Conservation (phyloP, 2,888 invertebrate genomes). For the Orthonevra nobilis region DNA sequence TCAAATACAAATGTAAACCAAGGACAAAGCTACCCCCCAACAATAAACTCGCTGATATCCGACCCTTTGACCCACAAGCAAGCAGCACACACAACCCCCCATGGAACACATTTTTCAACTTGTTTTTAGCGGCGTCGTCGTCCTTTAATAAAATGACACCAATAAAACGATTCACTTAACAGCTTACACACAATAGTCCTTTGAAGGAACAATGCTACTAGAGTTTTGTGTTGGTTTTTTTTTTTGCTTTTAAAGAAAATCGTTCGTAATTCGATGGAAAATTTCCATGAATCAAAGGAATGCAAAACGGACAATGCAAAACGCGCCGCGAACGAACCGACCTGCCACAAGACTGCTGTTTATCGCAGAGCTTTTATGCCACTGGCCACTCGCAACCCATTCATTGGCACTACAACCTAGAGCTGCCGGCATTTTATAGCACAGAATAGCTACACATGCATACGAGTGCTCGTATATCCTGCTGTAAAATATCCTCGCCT, state of each 20-base stretch:
- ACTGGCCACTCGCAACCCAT: conserved; percentile 55
- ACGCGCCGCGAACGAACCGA: conserved; percentile 14
- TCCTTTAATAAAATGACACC: too few species aligned
- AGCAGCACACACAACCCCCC: too few species aligned
- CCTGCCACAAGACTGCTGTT: conserved; percentile 25
- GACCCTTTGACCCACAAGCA: conserved; percentile 23
- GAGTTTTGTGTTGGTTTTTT: too few species aligned
- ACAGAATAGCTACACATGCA: too few species aligned
- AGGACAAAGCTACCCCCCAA: conserved; percentile 37
- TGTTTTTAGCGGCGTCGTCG: not conserved
- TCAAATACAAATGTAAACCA: conserved; percentile 57
- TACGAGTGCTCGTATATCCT: too few species aligned
- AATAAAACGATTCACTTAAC: too few species aligned
- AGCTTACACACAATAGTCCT: too few species aligned
- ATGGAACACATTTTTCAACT: conserved; percentile 34
- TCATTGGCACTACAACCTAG: conserved; percentile 44
- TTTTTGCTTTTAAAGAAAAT: too few species aligned
- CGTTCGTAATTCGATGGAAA: conserved; percentile 13
- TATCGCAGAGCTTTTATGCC: conserved; percentile 39
- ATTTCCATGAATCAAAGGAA: conserved; percentile 33
- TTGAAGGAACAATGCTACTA: too few species aligned
- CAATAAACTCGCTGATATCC: conserved; percentile 16
- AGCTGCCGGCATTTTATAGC: conserved; percentile 53
- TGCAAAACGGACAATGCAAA: conserved; percentile 10
- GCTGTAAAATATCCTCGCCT: conserved; percentile 32